A percentile compares a stretch with the other conserved stretches of the same genome.
Evolutionary conservation across 2,113 vertebrate genomes (phyloP).

Genomic region (Variabilichromis moorii): DNA sequence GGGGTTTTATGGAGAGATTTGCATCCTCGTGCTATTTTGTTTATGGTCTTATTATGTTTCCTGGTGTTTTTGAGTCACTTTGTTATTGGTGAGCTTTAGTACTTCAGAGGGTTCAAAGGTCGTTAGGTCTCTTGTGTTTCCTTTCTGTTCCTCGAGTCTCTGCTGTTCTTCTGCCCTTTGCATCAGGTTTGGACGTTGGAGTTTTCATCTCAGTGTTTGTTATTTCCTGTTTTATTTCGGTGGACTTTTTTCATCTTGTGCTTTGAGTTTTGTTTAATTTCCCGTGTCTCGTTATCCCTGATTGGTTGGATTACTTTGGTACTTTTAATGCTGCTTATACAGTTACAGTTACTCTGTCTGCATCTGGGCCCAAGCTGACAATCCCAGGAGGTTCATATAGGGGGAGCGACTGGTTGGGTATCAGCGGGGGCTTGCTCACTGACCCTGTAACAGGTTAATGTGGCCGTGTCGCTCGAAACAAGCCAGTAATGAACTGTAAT

Average conservation of each 20-base stretch:
- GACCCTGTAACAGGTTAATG: neutral
- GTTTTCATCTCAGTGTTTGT: neutral
- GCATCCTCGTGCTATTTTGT: neutral
- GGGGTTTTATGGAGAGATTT: neutral
- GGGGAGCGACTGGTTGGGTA: fast-evolving
- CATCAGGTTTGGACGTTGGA: fast-evolving
- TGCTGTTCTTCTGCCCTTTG: neutral
- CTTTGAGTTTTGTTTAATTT: fast-evolving
- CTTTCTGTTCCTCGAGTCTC: neutral
- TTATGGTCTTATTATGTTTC: neutral
- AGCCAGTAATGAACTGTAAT: neutral
- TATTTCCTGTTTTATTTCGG: neutral
- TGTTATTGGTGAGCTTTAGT: neutral
- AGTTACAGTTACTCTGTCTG: neutral
- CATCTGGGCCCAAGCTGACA: neutral
- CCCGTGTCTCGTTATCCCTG: fast-evolving
- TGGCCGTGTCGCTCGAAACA: neutral
- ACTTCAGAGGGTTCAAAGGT: fast-evolving
- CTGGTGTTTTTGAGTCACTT: neutral
- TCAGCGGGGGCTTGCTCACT: neutral
- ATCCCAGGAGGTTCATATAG: neutral
- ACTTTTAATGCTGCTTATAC: neutral
- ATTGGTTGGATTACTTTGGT: neutral
- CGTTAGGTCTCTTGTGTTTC: neutral
- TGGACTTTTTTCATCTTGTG: neutral